These are phyloP conservation scores for Trichoplusia ni DNA, from an alignment of 1,140 invertebrate species.

Conservation along the genomic window DNA sequence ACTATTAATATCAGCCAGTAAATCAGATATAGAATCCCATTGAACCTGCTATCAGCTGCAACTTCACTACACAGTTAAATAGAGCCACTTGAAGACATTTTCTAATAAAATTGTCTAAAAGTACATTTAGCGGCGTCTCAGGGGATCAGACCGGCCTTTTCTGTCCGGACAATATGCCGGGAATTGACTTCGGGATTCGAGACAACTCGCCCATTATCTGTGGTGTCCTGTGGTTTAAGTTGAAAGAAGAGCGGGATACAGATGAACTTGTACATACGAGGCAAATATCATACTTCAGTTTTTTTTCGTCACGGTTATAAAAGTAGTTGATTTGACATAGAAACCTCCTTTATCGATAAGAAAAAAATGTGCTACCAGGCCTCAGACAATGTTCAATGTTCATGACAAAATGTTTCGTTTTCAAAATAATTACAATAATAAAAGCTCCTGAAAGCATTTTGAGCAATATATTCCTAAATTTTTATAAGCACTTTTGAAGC, in stretches of 20 bases:
- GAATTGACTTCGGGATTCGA: conserved; percentile 71
- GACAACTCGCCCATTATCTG: conserved; percentile 63
- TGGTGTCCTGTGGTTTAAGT: conserved; percentile 18
- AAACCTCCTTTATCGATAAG: no score
- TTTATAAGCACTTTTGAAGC: no score
- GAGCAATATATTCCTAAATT: no score
- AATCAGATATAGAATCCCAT: no score
- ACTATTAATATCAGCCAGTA: no score
- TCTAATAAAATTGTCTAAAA: conserved; percentile 38
- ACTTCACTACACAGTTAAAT: neutral
- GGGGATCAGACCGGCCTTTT: conserved; percentile 38
- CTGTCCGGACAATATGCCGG: conserved; percentile 57
- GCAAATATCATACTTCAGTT: neutral
- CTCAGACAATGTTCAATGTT: no score
- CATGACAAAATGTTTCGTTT: no score
- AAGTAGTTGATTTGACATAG: no score
- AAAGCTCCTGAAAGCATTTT: neutral
- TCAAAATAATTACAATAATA: no score
- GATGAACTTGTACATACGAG: neutral
- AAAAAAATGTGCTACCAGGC: no score
- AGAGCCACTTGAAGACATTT: conserved; percentile 26
- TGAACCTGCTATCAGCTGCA: neutral
- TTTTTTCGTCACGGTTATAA: no score
- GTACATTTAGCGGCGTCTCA: conserved; percentile 32
- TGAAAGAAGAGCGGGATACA: neutral